These are phyloP conservation scores for Desmophyllum pertusum DNA, from an alignment of 92 coral and sea anemone species.

Conservation along the genomic window DNA sequence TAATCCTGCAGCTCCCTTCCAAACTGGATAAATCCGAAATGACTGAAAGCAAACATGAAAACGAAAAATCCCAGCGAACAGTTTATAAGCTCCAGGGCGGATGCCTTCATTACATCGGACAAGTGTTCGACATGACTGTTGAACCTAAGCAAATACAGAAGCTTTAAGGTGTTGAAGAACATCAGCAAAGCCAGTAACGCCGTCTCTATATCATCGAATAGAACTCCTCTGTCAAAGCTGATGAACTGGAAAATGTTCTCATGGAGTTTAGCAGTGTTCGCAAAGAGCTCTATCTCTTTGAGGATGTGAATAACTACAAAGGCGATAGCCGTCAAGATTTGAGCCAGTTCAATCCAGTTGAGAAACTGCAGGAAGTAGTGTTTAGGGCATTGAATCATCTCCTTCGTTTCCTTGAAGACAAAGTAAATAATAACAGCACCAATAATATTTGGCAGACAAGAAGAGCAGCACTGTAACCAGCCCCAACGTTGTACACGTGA, in stretches of 20 bases:
- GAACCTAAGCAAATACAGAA: conserved; percentile 33
- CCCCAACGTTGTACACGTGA: conserved; percentile 52
- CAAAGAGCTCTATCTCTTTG: conserved; percentile 45
- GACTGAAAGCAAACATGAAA: conserved; percentile 52
- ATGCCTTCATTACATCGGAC: conserved; percentile 42
- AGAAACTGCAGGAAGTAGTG: conserved; percentile 47
- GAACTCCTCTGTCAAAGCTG: conserved; percentile 50
- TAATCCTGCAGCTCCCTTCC: conserved; percentile 28
- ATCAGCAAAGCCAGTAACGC: conserved; percentile 53
- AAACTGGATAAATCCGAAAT: conserved; percentile 59
- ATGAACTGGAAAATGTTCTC: conserved; percentile 44
- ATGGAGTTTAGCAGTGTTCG: conserved; percentile 17
- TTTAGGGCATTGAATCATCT: conserved; percentile 21
- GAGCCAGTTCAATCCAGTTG: conserved; percentile 52
- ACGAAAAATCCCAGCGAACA: conserved; percentile 35
- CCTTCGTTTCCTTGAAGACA: conserved; percentile 18
- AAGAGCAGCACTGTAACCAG: conserved; percentile 56
- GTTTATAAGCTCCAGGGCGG: conserved; percentile 37
- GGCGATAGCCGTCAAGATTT: conserved; percentile 39
- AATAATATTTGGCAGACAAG: conserved; percentile 53
- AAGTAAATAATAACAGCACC: conserved; percentile 50
- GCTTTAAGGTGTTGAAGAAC: conserved; percentile 64
- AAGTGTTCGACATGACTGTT: conserved; percentile 51
- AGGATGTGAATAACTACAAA: conserved; percentile 52
- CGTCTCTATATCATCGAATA: conserved; percentile 43